phyloP scores from a whole-genome alignment of 2,888 invertebrate species.

The Torymus auratus region DNA sequence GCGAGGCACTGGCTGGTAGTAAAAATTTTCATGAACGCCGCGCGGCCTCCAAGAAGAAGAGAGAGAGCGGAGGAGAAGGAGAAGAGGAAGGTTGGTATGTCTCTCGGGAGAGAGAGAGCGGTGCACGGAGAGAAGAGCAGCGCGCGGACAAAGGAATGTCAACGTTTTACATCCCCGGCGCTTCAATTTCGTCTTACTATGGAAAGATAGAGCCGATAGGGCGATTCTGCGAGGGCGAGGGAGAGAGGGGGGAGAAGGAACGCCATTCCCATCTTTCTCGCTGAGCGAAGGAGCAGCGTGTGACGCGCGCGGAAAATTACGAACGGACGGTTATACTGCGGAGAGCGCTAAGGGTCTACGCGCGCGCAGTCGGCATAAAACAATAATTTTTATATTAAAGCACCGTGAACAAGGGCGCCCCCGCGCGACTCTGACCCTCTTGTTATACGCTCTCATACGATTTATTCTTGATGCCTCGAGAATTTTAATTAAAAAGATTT shows the following conservation, averaged over 20 bases:
- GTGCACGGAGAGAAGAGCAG: neutral
- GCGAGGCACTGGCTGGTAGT: constrained; percentile 46
- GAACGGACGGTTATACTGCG: constrained; percentile 18
- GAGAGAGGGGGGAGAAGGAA: no score
- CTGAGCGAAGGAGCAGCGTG: neutral
- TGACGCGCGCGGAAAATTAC: constrained; percentile 38
- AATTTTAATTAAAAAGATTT: constrained; percentile 48
- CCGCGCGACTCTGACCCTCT: no score
- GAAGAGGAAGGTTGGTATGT: constrained; percentile 35
- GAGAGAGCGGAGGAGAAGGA: neutral
- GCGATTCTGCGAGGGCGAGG: constrained; percentile 20
- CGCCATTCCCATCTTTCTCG: no score
- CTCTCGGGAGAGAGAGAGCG: constrained; percentile 16
- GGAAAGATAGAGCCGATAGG: constrained; percentile 52
- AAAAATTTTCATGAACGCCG: constrained; percentile 57
- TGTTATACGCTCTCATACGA: no score
- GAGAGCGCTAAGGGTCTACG: neutral
- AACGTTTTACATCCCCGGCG: constrained; percentile 51
- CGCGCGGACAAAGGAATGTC: constrained; percentile 55
- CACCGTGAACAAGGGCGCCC: neutral
- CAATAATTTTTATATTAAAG: constrained; percentile 51
- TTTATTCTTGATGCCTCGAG: neutral
- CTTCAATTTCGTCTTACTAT: constrained; percentile 56
- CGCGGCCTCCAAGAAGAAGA: neutral
- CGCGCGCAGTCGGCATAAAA: constrained; percentile 21